Conservation (phyloP, 2,797 vertebrate genomes). For the Podargus strigoides region DNA sequence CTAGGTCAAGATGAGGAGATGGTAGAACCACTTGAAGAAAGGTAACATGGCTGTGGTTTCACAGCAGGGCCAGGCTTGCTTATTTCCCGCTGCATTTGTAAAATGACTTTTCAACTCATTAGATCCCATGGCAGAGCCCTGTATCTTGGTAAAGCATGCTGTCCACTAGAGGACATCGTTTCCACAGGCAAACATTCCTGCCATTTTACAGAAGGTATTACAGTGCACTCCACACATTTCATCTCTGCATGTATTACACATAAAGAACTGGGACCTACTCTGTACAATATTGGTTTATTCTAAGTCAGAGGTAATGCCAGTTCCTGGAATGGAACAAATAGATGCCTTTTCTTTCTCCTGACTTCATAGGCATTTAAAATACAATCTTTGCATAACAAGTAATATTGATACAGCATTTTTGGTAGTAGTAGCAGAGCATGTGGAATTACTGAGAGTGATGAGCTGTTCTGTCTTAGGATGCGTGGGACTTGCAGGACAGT, state of each 20-base stretch:
- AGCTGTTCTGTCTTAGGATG: not conserved
- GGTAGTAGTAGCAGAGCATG: not conserved
- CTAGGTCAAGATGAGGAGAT: not conserved
- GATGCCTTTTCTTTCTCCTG: not conserved
- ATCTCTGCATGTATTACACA: not conserved
- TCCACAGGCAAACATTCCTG: not conserved
- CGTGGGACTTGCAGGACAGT: not conserved
- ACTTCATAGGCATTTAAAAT: not conserved
- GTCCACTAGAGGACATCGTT: not conserved
- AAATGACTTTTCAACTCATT: not conserved
- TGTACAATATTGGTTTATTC: not conserved
- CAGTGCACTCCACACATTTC: not conserved
- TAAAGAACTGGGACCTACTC: not conserved
- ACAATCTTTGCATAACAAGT: not conserved
- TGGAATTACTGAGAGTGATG: not conserved
- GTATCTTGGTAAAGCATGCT: not conserved
- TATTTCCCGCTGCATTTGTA: not conserved
- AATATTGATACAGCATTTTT: not conserved
- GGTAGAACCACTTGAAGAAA: not conserved
- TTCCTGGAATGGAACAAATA: not conserved
- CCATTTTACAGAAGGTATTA: not conserved
- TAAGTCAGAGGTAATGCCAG: not conserved
- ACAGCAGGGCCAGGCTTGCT: not conserved
- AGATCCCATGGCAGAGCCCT: not conserved
- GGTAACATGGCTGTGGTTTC: not conserved